Percentiles rank a stretch among this genome's conserved stretches.
Evolutionary conservation across 1,140 invertebrate genomes (phyloP).

Genomic region (Drosophila tsacasi): DNA sequence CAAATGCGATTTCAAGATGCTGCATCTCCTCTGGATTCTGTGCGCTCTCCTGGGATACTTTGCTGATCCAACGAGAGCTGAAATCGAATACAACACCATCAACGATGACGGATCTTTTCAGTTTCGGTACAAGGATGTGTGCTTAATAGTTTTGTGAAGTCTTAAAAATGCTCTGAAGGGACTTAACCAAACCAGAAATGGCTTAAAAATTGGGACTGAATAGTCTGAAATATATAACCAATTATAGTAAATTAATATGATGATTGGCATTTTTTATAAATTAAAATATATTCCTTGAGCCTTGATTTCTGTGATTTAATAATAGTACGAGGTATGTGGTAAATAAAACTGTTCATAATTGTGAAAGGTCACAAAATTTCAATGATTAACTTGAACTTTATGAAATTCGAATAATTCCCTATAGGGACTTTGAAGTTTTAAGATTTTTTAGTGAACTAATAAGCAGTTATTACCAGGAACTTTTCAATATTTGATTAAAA

Average conservation of each 20-base stretch:
- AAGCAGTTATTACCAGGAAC: too few relatives aligned
- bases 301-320: background rate
- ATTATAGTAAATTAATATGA: background rate
- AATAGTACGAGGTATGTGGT: background rate
- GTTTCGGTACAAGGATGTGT: constrained; percentile 86
- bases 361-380: background rate
- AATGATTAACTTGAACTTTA: background rate
- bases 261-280: too few relatives aligned
- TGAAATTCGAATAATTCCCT: background rate
- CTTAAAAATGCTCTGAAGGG: background rate
- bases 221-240: background rate
- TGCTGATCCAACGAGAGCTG: constrained; percentile 44
- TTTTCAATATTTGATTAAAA: background rate
- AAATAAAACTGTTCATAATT: background rate
- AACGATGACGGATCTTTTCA: constrained; percentile 89
- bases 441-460: too few relatives aligned
- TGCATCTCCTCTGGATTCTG: constrained; percentile 27
- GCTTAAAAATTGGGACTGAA: background rate
- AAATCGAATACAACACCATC: constrained; percentile 86
- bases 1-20: constrained; percentile 56
- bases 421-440: background rate
- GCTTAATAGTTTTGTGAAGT: background rate
- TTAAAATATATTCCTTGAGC: background rate
- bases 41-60: constrained; percentile 48
- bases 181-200: background rate